phyloP scores from a whole-genome alignment of 2,113 vertebrate genomes.

The Neofelis nebulosa region DNA sequence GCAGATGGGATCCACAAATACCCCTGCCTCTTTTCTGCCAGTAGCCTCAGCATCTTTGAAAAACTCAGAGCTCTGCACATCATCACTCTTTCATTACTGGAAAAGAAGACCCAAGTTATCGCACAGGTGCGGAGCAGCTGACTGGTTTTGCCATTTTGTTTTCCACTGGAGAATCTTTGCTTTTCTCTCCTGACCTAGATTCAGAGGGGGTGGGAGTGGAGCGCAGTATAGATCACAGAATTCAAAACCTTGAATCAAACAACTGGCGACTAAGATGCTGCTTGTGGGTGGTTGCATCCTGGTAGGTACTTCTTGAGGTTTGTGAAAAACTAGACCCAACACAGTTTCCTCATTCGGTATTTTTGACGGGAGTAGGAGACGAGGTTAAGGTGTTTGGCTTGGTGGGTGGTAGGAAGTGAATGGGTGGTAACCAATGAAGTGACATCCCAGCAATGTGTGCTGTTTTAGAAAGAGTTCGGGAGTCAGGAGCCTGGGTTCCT shows the following conservation, averaged over 20 bases:
- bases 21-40: slow-evolving; percentile 11
- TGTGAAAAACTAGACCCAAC: background rate
- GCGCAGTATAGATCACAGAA: background rate
- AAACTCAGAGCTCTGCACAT: background rate
- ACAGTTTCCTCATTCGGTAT: background rate
- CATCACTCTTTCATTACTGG: background rate
- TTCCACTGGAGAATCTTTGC: background rate
- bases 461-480: background rate
- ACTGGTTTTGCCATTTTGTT: slow-evolving; percentile 1
- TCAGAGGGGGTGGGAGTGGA: background rate
- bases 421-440: background rate
- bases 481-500: background rate
- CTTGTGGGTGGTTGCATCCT: background rate
- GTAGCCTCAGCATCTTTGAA: background rate
- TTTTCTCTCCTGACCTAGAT: background rate
- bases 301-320: background rate
- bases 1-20: slow-evolving; percentile 61
- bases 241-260: background rate
- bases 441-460: background rate
- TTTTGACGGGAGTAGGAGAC: background rate
- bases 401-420: background rate
- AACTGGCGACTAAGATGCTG: background rate
- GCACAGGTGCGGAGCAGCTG: background rate
- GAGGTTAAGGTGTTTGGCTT: background rate
- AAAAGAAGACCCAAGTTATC: background rate